Percentiles rank a stretch among this genome's conserved stretches.
Conservation (phyloP, 2,888 invertebrate species). For the Tenthredo notha region DNA sequence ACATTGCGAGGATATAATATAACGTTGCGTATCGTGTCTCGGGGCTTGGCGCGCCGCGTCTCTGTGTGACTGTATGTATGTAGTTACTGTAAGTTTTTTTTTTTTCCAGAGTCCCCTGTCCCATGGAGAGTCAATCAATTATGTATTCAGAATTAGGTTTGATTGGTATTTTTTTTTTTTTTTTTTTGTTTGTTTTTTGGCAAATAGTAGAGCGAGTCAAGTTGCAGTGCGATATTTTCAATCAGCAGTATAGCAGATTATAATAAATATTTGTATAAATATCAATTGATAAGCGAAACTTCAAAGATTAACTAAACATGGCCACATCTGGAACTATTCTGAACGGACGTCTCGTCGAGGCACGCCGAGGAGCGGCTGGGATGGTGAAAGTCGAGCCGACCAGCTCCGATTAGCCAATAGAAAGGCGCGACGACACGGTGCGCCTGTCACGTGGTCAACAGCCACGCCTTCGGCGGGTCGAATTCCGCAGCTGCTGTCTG, state of each 20-base stretch:
- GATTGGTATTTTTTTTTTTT: conserved; percentile 43
- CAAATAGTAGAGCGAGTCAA: conserved; percentile 47
- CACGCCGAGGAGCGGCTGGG: conserved; percentile 57
- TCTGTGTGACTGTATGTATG: conserved; percentile 34
- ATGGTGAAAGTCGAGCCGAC: conserved; percentile 47
- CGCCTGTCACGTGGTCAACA: conserved; percentile 19
- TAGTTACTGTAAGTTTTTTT: conserved; percentile 34
- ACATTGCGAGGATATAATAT: conserved; percentile 29
- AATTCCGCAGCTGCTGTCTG: conserved; percentile 39
- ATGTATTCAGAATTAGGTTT: conserved; percentile 34
- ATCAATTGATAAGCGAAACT: conserved; percentile 72
- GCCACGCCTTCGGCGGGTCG: conserved; percentile 45
- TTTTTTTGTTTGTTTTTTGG: conserved; percentile 50
- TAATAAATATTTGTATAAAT: conserved; percentile 57
- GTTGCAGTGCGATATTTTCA: conserved; percentile 42
- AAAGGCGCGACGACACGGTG: neutral
- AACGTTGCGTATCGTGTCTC: conserved; percentile 36
- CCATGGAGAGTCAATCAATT: conserved; percentile 33
- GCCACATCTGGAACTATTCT: conserved; percentile 78
- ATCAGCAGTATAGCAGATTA: conserved; percentile 44
- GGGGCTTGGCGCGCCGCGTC: conserved; percentile 30
- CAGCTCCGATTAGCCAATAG: conserved; percentile 29
- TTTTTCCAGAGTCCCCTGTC: conserved; percentile 35
- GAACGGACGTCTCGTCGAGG: conserved; percentile 67
- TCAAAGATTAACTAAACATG: conserved; percentile 78